Conservation (phyloP, 2,888 invertebrate species). For the Labia minor region DNA sequence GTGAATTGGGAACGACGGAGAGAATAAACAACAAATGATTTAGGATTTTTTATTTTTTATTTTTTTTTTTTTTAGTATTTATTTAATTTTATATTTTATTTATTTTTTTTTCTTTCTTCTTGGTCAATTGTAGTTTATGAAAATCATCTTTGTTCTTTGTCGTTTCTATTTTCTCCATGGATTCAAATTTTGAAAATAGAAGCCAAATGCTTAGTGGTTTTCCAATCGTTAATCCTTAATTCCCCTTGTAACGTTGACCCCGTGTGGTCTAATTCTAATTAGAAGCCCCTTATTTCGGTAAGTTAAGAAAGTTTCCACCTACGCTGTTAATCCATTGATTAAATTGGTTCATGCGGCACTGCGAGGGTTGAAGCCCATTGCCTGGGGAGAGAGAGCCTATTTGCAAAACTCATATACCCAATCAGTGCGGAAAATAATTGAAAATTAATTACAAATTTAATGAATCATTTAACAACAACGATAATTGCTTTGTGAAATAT, state of each 20-base stretch:
- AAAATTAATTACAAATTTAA: not conserved
- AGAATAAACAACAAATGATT: not conserved
- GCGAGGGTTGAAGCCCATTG: not conserved
- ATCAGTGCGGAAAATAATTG: not conserved
- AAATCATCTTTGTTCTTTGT: too few relatives aligned
- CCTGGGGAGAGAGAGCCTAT: not conserved
- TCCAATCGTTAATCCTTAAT: too few relatives aligned
- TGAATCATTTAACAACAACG: not conserved
- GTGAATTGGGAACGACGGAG: not conserved
- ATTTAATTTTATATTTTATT: not conserved
- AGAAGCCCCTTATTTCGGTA: too few relatives aligned
- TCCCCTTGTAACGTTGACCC: too few relatives aligned
- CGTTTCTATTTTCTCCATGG: too few relatives aligned
- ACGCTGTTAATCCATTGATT: not conserved
- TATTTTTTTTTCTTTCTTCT: too few relatives aligned
- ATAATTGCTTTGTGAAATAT: not conserved
- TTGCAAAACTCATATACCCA: not conserved
- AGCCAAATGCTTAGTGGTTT: too few relatives aligned
- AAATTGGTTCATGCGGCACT: not conserved
- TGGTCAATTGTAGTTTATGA: too few relatives aligned
- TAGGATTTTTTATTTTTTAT: not conserved
- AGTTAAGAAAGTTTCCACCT: too few relatives aligned
- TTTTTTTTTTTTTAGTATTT: too few relatives aligned
- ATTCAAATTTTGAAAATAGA: too few relatives aligned
- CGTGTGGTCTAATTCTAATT: too few relatives aligned